phyloP scores from a whole-genome alignment of 1,140 invertebrate species.

The Trigoniulus corallinus region DNA sequence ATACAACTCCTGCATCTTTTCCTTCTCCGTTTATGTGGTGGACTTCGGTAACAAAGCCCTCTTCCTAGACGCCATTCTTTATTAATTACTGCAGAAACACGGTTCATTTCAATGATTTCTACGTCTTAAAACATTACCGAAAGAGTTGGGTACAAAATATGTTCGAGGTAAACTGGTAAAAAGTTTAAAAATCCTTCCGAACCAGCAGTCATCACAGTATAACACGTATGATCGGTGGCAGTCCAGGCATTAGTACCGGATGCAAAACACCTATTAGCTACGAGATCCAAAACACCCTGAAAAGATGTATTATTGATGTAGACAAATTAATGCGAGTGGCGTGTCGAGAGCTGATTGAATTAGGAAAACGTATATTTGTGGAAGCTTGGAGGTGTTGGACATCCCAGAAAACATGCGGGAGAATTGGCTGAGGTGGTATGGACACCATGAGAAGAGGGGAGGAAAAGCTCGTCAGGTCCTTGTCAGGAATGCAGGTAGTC shows the following conservation, averaged over 20 bases:
- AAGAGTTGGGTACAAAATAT: conserved; percentile 68
- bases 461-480: too few species aligned
- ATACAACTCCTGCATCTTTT: conserved; percentile 78
- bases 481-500: too few species aligned
- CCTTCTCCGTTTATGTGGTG: conserved; percentile 77
- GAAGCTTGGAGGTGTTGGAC: too few species aligned
- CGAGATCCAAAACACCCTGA: conserved; percentile 67
- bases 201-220: conserved; percentile 73
- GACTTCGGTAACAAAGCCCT: conserved; percentile 72
- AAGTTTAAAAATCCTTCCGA: conserved; percentile 71
- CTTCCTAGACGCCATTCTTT: conserved; percentile 35
- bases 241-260: conserved; percentile 78
- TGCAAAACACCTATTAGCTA: conserved; percentile 74
- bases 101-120: too few species aligned
- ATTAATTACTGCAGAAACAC: neutral
- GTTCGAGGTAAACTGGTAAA: conserved; percentile 77
- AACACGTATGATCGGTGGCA: conserved; percentile 67
- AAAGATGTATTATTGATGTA: too few species aligned
- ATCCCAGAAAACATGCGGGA: too few species aligned
- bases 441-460: too few species aligned
- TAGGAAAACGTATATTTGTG: too few species aligned
- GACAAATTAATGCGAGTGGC: too few species aligned
- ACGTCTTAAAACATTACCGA: conserved; percentile 34
- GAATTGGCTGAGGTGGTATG: too few species aligned
- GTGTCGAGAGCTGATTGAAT: too few species aligned